Evolutionary conservation across 2,797 vertebrate species (phyloP), one percentile per base, ranked within the genome.

Genomic region (Miichthys miiuy): DNA sequence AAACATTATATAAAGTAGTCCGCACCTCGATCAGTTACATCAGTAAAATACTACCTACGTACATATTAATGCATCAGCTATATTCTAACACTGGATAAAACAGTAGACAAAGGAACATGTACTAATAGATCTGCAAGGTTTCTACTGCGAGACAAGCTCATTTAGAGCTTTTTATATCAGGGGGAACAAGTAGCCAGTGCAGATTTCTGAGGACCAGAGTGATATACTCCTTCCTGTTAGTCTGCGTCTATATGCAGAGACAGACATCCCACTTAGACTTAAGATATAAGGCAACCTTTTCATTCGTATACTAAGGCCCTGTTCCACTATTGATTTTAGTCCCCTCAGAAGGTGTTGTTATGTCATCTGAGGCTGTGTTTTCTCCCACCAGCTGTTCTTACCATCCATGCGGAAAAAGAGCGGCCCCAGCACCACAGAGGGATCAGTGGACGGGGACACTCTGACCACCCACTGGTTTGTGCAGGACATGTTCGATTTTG

Each of bases 391-490:
- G 98, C 94, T 99, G 12, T 97, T 97, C 87, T 95, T 99, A 60
- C 98, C 98, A 3, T 95, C 96, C 70, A 98, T 99, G 97, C 93
- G 92, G 85, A 98, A 97, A 94, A 99, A 98, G 92, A 95, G 92
- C 0, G 94, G 93, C 6, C 90, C 93, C 79, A 90, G 91, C 34
- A 71, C 62, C 64, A 82, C 94, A 0, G 93, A 94, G 16, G 90
- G 93, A 66, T 89, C 91, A 2, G 91, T 95, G 5, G 96, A 97
- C 0, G 97, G 97, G 2, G 97, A 98, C 75, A 93, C 96, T 51
- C 89, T 99, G 63, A 96, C 94, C 17, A 94, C 96, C 65, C 98
- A 99, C 91, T 99, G 98, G 98, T 95, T 99, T 79, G 98, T 98
- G 50, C 96, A 96, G 0, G 97, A 99, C 93, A 99, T 99, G 97